phyloP scores from a whole-genome alignment of 1,140 invertebrate genomes.

The Thalassaphorura encarpata region DNA sequence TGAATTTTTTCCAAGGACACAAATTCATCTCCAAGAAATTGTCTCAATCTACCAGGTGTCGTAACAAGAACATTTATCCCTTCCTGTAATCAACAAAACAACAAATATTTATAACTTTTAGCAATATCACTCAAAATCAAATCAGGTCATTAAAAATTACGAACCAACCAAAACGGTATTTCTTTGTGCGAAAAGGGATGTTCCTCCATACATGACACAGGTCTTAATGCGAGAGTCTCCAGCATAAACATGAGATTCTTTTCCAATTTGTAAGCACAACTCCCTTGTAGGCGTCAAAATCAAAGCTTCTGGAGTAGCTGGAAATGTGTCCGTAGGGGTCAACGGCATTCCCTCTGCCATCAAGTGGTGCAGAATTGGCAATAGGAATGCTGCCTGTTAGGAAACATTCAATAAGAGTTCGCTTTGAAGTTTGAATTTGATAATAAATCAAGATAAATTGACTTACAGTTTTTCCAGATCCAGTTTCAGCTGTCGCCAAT shows the following conservation, averaged over 20 bases:
- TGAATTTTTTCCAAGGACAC: conserved; percentile 85
- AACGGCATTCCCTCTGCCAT: conserved; percentile 53
- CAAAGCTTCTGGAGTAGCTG: conserved; percentile 90
- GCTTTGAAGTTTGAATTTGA: no score
- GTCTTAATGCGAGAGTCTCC: conserved; percentile 92
- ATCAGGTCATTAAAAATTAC: no score
- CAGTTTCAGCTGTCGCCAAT: conserved; percentile 96
- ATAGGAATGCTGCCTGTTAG: conserved; percentile 80
- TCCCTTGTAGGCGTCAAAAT: conserved; percentile 95
- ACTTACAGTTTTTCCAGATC: conserved; percentile 83
- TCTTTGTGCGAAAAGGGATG: conserved; percentile 62
- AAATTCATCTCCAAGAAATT: conserved; percentile 92
- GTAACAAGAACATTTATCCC: conserved; percentile 61
- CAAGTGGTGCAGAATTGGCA: conserved; percentile 86
- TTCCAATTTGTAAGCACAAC: conserved; percentile 93
- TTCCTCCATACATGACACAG: conserved; percentile 95
- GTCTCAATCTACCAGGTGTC: conserved; percentile 83
- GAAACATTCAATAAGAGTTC: no score
- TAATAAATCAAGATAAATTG: no score
- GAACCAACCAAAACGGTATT: conserved; percentile 49
- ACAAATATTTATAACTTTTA: no score
- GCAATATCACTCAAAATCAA: no score
- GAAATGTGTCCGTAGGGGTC: conserved; percentile 65
- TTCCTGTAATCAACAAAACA: no score
- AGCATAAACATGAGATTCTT: conserved; percentile 89